Percentiles rank a stretch among this genome's conserved stretches.
Evolutionary conservation across 2,113 vertebrate genomes (phyloP).

Genomic region (Microtus richardsoni): DNA sequence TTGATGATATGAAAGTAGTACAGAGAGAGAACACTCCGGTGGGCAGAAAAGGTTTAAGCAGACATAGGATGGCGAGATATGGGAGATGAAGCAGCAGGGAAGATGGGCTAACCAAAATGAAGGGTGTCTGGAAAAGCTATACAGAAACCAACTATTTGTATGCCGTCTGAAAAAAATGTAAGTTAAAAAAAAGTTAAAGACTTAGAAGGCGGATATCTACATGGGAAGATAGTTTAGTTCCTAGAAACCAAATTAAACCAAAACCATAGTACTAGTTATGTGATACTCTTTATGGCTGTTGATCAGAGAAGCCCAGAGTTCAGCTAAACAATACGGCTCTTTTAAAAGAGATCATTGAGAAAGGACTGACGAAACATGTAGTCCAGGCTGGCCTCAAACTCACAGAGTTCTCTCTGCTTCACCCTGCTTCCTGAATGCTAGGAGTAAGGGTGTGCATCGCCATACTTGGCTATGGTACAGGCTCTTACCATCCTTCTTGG

Average conservation of each 20-base stretch:
- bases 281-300: background rate
- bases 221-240: background rate
- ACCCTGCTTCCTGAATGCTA: background rate
- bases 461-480: background rate
- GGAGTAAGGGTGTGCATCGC: background rate
- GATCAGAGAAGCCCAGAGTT: background rate
- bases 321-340: background rate
- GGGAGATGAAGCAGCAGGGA: background rate
- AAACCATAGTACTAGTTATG: background rate
- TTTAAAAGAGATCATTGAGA: background rate
- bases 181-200: background rate
- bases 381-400: background rate
- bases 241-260: background rate
- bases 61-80: background rate
- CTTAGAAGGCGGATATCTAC: background rate
- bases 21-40: background rate
- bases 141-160: background rate
- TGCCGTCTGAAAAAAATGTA: background rate
- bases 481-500: background rate
- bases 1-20: background rate
- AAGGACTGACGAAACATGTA: background rate
- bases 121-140: background rate
- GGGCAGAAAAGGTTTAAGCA: background rate
- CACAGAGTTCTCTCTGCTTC: background rate
- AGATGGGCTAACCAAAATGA: background rate